Evolutionary conservation across 2,113 vertebrate species (phyloP).

Genomic region (Pandion haliaetus): DNA sequence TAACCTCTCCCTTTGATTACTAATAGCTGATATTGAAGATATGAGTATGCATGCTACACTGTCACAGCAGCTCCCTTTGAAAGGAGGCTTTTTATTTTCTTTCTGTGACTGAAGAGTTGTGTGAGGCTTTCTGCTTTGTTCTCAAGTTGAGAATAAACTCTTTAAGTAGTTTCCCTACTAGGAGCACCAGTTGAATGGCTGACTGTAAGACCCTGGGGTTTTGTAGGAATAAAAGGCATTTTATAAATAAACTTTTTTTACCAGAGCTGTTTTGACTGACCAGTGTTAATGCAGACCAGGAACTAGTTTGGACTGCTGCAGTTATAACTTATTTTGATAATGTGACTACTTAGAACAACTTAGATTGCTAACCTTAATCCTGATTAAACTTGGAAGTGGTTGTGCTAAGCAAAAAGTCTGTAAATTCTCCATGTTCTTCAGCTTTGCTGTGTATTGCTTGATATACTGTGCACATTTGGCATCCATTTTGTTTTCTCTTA

Average conservation of each 20-base stretch:
- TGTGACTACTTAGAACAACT: neutral
- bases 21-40: neutral
- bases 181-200: neutral
- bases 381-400: neutral
- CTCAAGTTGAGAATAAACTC: neutral
- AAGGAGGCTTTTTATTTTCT: neutral
- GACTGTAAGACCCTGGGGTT: neutral
- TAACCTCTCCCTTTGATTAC: neutral
- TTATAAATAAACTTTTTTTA: neutral
- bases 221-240: neutral
- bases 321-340: neutral
- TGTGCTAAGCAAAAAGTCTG: neutral
- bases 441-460: neutral
- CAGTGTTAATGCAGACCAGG: neutral
- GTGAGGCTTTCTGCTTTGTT: neutral
- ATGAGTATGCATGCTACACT: fast-evolving
- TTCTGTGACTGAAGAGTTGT: neutral
- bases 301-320: neutral
- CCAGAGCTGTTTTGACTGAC: neutral
- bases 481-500: neutral
- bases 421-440: neutral
- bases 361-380: neutral
- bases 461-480: fast-evolving
- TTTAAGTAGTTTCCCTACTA: neutral
- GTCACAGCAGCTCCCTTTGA: neutral